Evolutionary conservation across 2,888 invertebrate genomes (phyloP), one percentile per base, ranked within the genome.

Genomic region (Tachystola acroxantha): DNA sequence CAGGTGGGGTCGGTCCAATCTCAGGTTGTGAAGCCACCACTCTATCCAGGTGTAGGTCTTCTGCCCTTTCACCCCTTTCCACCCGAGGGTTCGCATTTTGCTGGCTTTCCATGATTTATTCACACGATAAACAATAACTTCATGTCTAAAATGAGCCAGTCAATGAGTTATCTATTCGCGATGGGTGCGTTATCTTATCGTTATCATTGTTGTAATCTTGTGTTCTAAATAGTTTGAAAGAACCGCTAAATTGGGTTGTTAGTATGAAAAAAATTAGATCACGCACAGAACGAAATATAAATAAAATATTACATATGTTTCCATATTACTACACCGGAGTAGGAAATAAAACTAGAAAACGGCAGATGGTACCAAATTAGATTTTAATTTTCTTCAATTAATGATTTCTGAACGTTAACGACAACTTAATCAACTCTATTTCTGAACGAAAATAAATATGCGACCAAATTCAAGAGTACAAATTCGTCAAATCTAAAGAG

Each of bases 11-110:
- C 0, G 92, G 91, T 0, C 91, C 91, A 33, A 92, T 80, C 66
- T 92, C 91, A 1, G 91, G 90, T 46, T 90, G 89, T 12, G 91
- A 90, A 30, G 90, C 85, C 37, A 91, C 79, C 3, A 92, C 82
- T 36, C 88, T 80, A 53, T 92, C 92, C 46, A 92, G 68, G 53
- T 79, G 78, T 10, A 87, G 58, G 36, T 81, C 81, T 42, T 78
- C 78, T 25, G 65, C 67, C 33, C 44, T 63, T 45, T 66, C 69
- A 42, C 50, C 57, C 10, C 71, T 57, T 31, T 65, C 65, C 12
- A 49, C 36, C 20, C 46, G 61, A 20, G 43, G 36, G n/a, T 48
- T 53, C 22, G 47, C 42, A 53, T 56, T 63, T 54, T 52, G 63
- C 34, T 56, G 57, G 40, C 60, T 64, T 40, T 75, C 81, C 84